Evolutionary conservation across 2,113 vertebrate species (phyloP).

Genomic region (Podarcis raffonei): DNA sequence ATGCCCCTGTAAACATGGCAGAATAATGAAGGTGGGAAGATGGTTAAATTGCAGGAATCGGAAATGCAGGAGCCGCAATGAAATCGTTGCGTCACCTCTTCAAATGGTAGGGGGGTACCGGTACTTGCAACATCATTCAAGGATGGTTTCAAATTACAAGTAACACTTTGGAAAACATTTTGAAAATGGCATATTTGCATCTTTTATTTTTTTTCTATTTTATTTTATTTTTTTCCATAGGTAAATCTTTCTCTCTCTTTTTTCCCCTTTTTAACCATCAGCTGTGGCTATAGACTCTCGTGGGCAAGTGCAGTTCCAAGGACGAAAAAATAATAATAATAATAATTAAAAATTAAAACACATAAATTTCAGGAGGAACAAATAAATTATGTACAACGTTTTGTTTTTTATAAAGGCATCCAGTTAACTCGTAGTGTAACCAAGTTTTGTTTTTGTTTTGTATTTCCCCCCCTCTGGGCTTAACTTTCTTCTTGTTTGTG

Average conservation of each 20-base stretch:
- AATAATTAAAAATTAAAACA: constrained; percentile 43
- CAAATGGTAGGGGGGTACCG: constrained; percentile 62
- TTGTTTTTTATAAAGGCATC: constrained; percentile 67
- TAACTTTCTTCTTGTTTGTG: constrained; percentile 57
- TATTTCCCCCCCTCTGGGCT: constrained; percentile 33
- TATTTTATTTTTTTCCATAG: background rate
- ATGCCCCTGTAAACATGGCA: constrained; percentile 84
- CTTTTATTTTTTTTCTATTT: background rate
- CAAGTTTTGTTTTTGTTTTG: constrained; percentile 44
- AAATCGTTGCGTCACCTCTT: constrained; percentile 84
- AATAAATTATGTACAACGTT: constrained; percentile 72
- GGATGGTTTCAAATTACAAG: constrained; percentile 55
- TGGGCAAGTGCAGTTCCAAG: constrained; percentile 61
- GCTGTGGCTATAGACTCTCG: constrained; percentile 61
- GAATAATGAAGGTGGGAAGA: constrained; percentile 75
- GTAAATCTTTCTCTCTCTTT: background rate
- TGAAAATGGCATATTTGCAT: background rate
- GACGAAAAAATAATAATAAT: constrained; percentile 54
- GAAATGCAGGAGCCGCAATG: constrained; percentile 79
- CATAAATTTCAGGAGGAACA: constrained; percentile 68
- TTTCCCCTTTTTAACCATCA: constrained; percentile 40
- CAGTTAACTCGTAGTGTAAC: constrained; percentile 67
- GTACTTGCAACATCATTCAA: constrained; percentile 65
- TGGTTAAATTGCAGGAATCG: constrained; percentile 74
- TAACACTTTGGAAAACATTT: constrained; percentile 39